Evolutionary conservation across 2,113 vertebrate genomes (phyloP).

Genomic region (Erpornis zantholeuca): DNA sequence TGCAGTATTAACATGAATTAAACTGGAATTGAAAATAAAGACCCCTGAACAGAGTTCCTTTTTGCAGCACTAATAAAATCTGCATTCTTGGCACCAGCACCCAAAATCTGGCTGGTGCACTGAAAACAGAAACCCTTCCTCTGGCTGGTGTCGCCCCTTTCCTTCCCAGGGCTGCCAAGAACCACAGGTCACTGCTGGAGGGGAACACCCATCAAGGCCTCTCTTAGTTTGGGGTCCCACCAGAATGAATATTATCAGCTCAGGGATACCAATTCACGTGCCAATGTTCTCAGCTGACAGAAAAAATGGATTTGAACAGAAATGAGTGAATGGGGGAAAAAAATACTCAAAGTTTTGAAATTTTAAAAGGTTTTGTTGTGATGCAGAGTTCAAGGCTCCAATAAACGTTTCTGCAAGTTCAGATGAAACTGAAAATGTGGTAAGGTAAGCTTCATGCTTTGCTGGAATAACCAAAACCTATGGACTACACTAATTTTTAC

Average conservation of each 20-base stretch:
- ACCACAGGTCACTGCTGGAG: neutral
- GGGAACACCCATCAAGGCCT: neutral
- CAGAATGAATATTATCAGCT: neutral
- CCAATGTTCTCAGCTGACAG: neutral
- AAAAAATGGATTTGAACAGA: neutral
- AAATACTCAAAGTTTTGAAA: rapidly evolving
- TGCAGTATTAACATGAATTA: constrained; percentile 13
- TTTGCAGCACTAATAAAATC: constrained; percentile 26
- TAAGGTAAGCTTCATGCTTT: neutral
- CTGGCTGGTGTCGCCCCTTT: neutral
- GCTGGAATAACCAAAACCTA: neutral
- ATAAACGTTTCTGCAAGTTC: neutral
- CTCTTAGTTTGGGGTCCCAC: neutral
- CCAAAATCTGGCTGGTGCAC: neutral
- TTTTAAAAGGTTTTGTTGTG: neutral
- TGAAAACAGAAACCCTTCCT: constrained; percentile 29
- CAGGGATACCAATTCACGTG: neutral
- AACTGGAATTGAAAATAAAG: constrained; percentile 18
- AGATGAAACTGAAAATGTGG: neutral
- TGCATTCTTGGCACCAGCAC: constrained; percentile 30
- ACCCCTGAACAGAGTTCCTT: neutral
- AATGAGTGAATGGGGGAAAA: neutral
- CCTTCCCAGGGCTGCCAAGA: constrained; percentile 17
- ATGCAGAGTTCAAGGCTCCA: neutral
- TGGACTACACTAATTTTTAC: neutral